phyloP scores from a whole-genome alignment of 1,140 invertebrate genomes.

The Bombyx mandarina region DNA sequence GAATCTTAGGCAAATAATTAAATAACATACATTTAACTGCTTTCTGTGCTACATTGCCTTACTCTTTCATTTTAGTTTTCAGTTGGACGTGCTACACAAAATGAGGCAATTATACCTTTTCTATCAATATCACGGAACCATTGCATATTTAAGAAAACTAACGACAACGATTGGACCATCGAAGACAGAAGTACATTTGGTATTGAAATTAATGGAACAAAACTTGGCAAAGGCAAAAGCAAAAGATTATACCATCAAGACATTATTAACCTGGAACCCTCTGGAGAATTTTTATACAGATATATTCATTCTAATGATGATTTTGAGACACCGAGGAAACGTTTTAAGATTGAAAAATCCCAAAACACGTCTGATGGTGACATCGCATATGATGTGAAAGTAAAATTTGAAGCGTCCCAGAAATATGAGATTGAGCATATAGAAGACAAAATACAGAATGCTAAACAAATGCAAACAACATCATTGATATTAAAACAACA shows the following conservation, averaged over 20 bases:
- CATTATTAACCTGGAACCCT: conserved; percentile 60
- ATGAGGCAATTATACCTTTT: conserved; percentile 61
- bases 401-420: conserved; percentile 68
- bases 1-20: too few species aligned
- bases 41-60: conserved; percentile 1
- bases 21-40: too few species aligned
- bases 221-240: conserved; percentile 39
- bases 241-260: conserved; percentile 57
- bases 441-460: conserved; percentile 52
- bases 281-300: conserved; percentile 59
- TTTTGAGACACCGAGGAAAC: conserved; percentile 39
- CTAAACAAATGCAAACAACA: conserved; percentile 43
- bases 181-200: conserved; percentile 67
- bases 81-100: conserved; percentile 63
- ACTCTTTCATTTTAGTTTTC: conserved; percentile 54
- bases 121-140: conserved; percentile 70
- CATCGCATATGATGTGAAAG: conserved; percentile 59
- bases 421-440: conserved; percentile 51
- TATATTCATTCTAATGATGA: conserved; percentile 37
- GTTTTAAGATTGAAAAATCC: conserved; percentile 40
- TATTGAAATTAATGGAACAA: conserved; percentile 64
- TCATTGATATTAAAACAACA: conserved; percentile 39
- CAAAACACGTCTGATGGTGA: conserved; percentile 23
- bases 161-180: conserved; percentile 38
- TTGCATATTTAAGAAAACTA: conserved; percentile 55